phyloP scores from a whole-genome alignment of 1,140 invertebrate species.

The Pogonomyrmex californicus region DNA sequence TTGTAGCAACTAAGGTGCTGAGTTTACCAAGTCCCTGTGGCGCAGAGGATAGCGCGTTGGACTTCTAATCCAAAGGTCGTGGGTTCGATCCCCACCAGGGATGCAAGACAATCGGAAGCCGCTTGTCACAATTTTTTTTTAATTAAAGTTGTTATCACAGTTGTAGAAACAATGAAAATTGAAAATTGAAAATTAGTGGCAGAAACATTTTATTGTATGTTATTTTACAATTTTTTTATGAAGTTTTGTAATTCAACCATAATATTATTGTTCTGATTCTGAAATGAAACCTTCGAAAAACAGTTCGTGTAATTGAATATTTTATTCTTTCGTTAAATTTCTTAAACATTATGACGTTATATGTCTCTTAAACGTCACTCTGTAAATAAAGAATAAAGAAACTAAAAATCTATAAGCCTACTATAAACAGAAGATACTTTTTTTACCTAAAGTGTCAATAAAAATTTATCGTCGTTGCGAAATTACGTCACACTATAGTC shows the following conservation, averaged over 20 bases:
- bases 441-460: not conserved
- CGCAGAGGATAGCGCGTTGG: constrained; percentile 90
- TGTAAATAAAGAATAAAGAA: not conserved
- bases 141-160: not conserved
- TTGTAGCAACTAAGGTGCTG: not conserved
- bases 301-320: not conserved
- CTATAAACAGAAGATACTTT: constrained; percentile 14
- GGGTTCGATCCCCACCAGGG: constrained; percentile 90
- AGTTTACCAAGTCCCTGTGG: constrained; percentile 87
- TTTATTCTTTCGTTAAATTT: not conserved
- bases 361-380: not conserved
- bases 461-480: not conserved
- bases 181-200: not conserved
- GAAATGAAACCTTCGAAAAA: not conserved
- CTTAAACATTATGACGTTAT: not conserved
- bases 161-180: no score
- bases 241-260: not conserved
- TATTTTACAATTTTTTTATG: not conserved
- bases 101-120: constrained; percentile 78
- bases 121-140: constrained; percentile 35
- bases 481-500: constrained; percentile 16
- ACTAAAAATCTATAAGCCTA: constrained; percentile 21
- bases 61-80: constrained; percentile 91
- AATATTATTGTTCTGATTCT: not conserved
- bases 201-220: not conserved